Evolutionary conservation across 2,113 vertebrate species (phyloP), one percentile per base, ranked within the genome.

Genomic region (Corvus moneduloides): DNA sequence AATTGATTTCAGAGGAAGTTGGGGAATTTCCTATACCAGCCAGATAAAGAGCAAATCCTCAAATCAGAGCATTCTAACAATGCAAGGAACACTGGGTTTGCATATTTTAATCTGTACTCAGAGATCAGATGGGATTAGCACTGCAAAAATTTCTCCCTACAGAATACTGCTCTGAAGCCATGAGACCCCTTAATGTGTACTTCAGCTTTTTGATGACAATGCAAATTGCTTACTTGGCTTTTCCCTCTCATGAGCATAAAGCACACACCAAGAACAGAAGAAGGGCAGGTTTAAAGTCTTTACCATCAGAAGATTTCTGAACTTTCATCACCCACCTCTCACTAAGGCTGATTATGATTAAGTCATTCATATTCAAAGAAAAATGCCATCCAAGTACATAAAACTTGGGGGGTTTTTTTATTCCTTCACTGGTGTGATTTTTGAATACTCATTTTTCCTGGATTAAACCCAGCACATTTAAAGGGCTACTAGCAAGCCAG

Each of bases 331-430:
- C 64, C 85, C 80, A 93, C 83, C 89, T 86, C 91, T 94, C 72
- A 84, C 41, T 71, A 90, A 56, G 35, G 68, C 37, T 81, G n/a
- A 71, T 91, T 61, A 74, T 74, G 55, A 85, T 90, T 94, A 78
- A 93, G 72, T 92, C 87, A 93, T 84, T 74, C 79, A 78, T 41
- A 92, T 78, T 83, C 61, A 92, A 96, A 80, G 92, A 92, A 93
- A 94, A 96, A 95, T 95, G 80, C 73, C 85, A 88, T 96, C 85
- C 93, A 93, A 93, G 76, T 81, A 81, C 52, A 90, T 94, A 81
- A 96, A 91, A 96, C 48, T 63, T 71, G 35, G 43, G 10, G 17
- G 6, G 13, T 59, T 71, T 48, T 69, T 89, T 90, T 88, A 84
- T 89, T 8, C 84, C 56, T 91, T 86, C 20, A 37, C 17, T 92